A percentile compares a stretch with the other conserved stretches of the same genome.
Evolutionary conservation across 2,888 invertebrate genomes (phyloP).

Genomic region (Eilema caniola): DNA sequence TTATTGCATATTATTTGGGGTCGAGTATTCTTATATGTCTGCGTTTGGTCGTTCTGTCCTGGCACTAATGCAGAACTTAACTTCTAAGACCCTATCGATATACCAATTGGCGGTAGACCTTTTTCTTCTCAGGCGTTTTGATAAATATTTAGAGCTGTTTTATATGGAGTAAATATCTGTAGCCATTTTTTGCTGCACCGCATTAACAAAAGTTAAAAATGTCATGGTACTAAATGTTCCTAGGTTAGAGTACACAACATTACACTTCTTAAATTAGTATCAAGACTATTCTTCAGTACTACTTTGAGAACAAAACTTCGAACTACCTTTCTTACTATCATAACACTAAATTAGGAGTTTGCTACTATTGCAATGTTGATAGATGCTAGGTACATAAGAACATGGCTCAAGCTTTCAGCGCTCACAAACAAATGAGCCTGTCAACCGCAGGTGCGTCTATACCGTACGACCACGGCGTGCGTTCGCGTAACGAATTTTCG

Average conservation of each 20-base stretch:
- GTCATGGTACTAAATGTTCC: no score
- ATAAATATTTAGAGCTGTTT: no score
- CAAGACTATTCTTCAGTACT: not conserved
- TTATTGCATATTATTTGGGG: no score
- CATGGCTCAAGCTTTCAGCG: conserved; percentile 58
- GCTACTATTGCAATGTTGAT: conserved; percentile 43
- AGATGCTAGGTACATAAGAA: conserved; percentile 43
- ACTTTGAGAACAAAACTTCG: not conserved
- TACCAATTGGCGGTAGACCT: no score
- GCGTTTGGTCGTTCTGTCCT: no score
- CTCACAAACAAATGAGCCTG: conserved; percentile 77
- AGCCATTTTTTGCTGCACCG: no score
- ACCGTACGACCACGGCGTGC: conserved; percentile 49
- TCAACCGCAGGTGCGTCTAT: conserved; percentile 78
- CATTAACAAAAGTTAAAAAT: no score
- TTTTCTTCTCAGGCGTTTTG: no score
- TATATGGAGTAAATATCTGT: no score
- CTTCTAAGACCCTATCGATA: no score
- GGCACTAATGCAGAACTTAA: no score
- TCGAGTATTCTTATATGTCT: no score
- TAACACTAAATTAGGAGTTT: conserved; percentile 8
- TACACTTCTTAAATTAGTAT: not conserved
- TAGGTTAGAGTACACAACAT: not conserved
- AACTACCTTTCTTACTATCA: not conserved
- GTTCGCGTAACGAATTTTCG: conserved; percentile 69